These are phyloP conservation scores for Tapirus terrestris DNA, from an alignment of 2,113 vertebrate genomes.

Conservation along the genomic window DNA sequence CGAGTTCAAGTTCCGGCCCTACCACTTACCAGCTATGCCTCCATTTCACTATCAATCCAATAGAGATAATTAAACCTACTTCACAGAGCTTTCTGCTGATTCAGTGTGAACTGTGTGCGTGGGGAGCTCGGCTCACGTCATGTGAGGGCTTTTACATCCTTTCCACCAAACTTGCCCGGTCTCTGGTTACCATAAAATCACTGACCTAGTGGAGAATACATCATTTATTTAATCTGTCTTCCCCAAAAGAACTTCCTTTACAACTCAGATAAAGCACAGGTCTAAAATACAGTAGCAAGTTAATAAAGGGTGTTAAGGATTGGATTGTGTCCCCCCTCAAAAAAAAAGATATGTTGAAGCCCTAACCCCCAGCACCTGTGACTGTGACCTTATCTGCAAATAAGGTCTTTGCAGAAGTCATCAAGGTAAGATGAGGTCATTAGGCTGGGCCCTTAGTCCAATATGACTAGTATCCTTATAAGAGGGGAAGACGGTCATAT, in stretches of 20 bases:
- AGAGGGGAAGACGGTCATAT: background rate
- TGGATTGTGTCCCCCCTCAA: background rate
- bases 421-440: background rate
- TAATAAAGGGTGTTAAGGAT: background rate
- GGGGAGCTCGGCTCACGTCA: background rate
- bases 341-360: background rate
- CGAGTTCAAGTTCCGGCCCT: background rate
- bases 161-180: background rate
- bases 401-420: background rate
- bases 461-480: background rate
- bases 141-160: background rate
- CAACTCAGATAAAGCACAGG: background rate
- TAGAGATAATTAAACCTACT: background rate
- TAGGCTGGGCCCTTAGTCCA: background rate
- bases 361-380: background rate
- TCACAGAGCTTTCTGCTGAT: background rate
- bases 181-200: background rate
- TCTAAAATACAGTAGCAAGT: background rate
- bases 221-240: background rate
- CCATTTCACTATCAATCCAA: background rate
- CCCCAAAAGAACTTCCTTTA: background rate
- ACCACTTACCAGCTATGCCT: background rate
- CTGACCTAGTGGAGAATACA: background rate
- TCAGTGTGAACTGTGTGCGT: rapidly evolving
- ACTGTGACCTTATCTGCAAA: background rate